Evolutionary conservation across 2,113 vertebrate species (phyloP).

Genomic region (Brachypodius melanocephalos): DNA sequence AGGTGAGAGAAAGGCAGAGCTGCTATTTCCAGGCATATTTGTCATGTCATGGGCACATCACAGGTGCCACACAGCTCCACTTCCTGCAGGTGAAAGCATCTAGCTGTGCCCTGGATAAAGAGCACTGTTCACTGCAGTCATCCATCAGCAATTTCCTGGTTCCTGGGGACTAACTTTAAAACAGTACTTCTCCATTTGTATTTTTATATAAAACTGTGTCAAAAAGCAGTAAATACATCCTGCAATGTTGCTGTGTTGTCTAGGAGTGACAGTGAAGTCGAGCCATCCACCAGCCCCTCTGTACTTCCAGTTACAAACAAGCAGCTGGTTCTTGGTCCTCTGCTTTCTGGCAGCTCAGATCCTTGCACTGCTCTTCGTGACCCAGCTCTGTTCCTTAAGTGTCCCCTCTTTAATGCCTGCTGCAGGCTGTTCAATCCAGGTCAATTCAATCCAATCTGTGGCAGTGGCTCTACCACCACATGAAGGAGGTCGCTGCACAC

Average conservation of each 20-base stretch:
- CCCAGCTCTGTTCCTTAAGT: neutral
- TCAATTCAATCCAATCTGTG: neutral
- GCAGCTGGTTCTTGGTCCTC: neutral
- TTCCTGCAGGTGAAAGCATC: neutral
- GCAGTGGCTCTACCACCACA: neutral
- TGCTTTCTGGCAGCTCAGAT: neutral
- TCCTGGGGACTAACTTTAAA: neutral
- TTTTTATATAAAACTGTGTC: neutral
- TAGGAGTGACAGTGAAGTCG: neutral
- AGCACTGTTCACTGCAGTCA: neutral
- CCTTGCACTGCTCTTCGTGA: rapidly evolving
- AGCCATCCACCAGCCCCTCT: neutral
- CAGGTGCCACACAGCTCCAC: neutral
- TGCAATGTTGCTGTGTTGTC: neutral
- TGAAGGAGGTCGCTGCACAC: neutral
- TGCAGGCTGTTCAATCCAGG: too few relatives aligned
- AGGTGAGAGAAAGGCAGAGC: neutral
- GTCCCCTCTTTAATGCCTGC: too few relatives aligned
- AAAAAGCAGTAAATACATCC: neutral
- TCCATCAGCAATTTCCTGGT: neutral
- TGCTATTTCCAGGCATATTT: rapidly evolving
- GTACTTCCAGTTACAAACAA: neutral
- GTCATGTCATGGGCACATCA: too few relatives aligned
- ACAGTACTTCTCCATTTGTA: neutral
- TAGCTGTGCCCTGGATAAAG: neutral